These are phyloP conservation scores for Dolichopus griseipennis DNA, from an alignment of 2,888 invertebrate genomes.

Conservation along the genomic window DNA sequence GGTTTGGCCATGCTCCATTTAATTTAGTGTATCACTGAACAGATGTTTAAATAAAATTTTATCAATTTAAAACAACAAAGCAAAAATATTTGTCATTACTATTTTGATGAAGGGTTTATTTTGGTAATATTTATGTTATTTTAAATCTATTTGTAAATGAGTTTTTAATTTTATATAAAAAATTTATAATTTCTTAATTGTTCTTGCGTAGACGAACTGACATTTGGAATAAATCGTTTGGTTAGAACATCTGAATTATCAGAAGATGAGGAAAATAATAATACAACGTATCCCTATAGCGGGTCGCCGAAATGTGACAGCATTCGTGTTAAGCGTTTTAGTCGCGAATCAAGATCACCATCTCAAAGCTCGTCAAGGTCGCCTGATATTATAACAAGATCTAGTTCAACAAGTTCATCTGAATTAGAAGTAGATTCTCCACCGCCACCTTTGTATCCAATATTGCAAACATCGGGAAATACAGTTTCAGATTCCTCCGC, in stretches of 20 bases:
- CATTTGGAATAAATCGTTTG: conserved; percentile 74
- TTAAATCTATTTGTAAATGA: no score
- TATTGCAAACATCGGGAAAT: conserved; percentile 33
- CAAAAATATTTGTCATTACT: background rate
- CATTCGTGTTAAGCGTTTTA: conserved; percentile 29
- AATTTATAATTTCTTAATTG: conserved; percentile 1
- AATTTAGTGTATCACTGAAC: conserved; percentile 41
- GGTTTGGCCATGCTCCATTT: conserved; percentile 44
- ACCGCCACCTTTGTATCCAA: conserved; percentile 45
- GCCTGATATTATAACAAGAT: conserved; percentile 27
- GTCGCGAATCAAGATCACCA: conserved; percentile 35
- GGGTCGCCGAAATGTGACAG: conserved; percentile 30
- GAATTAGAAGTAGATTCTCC: conserved; percentile 72
- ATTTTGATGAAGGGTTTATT: background rate
- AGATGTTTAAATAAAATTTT: conserved; percentile 44
- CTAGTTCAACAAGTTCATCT: conserved; percentile 50
- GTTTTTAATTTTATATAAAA: no score
- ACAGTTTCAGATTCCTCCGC: conserved; percentile 32
- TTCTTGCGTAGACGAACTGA: conserved; percentile 64
- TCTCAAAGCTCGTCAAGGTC: conserved; percentile 37
- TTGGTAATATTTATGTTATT: no score
- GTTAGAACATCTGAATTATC: conserved; percentile 53
- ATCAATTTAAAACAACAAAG: conserved; percentile 31
- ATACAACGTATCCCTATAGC: conserved; percentile 42
- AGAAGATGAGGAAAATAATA: conserved; percentile 52